A percentile compares a stretch with the other conserved stretches of the same genome.
phyloP scores from a whole-genome alignment of 2,797 vertebrate species.

The Tokudaia muenninki region DNA sequence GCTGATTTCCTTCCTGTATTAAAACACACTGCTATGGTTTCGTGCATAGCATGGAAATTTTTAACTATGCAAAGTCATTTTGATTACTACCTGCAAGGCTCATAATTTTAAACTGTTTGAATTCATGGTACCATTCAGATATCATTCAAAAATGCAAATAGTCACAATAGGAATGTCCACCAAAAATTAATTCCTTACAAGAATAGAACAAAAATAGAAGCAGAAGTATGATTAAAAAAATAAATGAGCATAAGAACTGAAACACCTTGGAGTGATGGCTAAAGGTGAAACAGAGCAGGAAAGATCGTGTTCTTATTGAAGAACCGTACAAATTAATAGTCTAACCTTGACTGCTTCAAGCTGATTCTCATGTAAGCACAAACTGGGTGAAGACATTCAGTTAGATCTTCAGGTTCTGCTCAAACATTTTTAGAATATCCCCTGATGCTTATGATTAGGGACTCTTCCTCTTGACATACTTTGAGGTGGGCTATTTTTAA shows the following conservation, averaged over 20 bases:
- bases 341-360: slow-evolving; percentile 71
- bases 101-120: slow-evolving; percentile 78
- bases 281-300: slow-evolving; percentile 55
- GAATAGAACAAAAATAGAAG: slow-evolving; percentile 37
- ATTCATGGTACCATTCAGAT: slow-evolving; percentile 57
- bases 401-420: slow-evolving; percentile 56
- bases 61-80: slow-evolving; percentile 37
- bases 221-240: slow-evolving; percentile 69
- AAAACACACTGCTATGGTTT: slow-evolving; percentile 22
- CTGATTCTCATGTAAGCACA: slow-evolving; percentile 72
- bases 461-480: slow-evolving; percentile 71
- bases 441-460: slow-evolving; percentile 72
- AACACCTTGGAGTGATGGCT: slow-evolving; percentile 45
- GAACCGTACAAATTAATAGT: slow-evolving; percentile 56
- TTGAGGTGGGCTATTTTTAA: slow-evolving; percentile 73
- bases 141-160: slow-evolving; percentile 84
- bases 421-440: slow-evolving; percentile 78
- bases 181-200: slow-evolving; percentile 75
- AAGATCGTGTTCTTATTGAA: slow-evolving; percentile 38
- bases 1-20: slow-evolving; percentile 12
- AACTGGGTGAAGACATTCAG: neutral
- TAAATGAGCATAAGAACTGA: slow-evolving; percentile 74
- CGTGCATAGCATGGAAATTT: slow-evolving; percentile 56
- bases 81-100: slow-evolving; percentile 78
- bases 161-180: slow-evolving; percentile 73